Evolutionary conservation across 2,113 vertebrate species (phyloP).

Genomic region (Ovis canadensis): DNA sequence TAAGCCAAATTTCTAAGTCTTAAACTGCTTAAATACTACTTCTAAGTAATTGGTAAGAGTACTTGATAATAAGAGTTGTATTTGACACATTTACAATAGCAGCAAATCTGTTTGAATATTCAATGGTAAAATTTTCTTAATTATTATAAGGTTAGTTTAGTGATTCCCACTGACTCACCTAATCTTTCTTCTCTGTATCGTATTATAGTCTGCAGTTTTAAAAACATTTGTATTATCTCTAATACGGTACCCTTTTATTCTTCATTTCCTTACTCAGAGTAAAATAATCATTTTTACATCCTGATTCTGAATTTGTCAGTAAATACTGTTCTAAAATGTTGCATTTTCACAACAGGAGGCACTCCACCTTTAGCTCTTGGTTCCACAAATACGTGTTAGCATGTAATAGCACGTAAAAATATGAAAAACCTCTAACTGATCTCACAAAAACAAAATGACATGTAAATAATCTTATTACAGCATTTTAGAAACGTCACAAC

Average conservation of each 20-base stretch:
- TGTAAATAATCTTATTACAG: background rate
- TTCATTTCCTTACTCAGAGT: background rate
- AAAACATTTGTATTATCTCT: background rate
- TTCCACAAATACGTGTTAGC: background rate
- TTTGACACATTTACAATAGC: background rate
- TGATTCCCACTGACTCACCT: background rate
- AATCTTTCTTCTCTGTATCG: background rate
- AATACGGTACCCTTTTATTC: background rate
- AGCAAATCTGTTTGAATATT: background rate
- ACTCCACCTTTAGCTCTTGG: background rate
- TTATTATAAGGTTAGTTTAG: background rate
- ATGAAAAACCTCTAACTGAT: background rate
- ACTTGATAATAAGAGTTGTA: background rate
- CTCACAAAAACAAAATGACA: constrained; percentile 1
- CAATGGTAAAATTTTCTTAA: background rate
- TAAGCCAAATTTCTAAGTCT: constrained; percentile 1
- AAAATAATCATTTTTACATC: background rate
- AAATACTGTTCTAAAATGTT: background rate
- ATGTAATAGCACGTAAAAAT: background rate
- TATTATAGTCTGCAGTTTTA: background rate
- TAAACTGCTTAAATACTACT: constrained; percentile 8
- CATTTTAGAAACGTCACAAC: background rate
- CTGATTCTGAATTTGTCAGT: background rate
- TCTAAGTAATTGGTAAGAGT: background rate
- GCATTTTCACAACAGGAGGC: background rate